Percentiles rank a stretch among this genome's conserved stretches.
These are phyloP conservation scores for Microchrysa polita DNA, from an alignment of 2,888 invertebrate species.

Conservation along the genomic window DNA sequence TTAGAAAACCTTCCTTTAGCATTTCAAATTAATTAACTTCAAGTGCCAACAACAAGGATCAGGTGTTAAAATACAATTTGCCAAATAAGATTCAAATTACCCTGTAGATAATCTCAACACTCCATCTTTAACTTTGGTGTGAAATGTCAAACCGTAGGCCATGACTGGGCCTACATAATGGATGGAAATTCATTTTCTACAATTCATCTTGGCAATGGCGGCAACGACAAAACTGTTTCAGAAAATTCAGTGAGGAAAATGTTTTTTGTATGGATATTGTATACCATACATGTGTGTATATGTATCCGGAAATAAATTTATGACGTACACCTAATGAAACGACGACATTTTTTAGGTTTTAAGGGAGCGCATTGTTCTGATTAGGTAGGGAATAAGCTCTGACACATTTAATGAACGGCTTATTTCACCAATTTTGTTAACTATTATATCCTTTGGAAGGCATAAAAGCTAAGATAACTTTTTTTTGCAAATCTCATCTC, in stretches of 20 bases:
- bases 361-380: no score
- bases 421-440: no score
- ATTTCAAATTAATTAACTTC: background rate
- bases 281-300: conserved; percentile 43
- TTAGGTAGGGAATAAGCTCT: no score
- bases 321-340: conserved; percentile 29
- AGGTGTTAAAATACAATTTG: conserved; percentile 19
- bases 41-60: background rate
- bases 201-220: background rate
- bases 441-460: no score
- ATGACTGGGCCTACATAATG: background rate
- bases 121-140: background rate
- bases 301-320: conserved; percentile 45
- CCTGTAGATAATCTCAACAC: background rate
- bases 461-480: no score
- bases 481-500: no score
- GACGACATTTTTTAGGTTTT: no score
- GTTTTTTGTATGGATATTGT: conserved; percentile 19
- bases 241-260: no score
- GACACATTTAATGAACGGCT: no score
- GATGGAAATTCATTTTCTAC: conserved; percentile 6
- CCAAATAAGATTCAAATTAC: background rate
- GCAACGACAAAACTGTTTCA: background rate
- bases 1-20: background rate
- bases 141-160: no score